Conservation (phyloP, 2,888 invertebrate genomes). For the Oscheius sp. region DNA sequence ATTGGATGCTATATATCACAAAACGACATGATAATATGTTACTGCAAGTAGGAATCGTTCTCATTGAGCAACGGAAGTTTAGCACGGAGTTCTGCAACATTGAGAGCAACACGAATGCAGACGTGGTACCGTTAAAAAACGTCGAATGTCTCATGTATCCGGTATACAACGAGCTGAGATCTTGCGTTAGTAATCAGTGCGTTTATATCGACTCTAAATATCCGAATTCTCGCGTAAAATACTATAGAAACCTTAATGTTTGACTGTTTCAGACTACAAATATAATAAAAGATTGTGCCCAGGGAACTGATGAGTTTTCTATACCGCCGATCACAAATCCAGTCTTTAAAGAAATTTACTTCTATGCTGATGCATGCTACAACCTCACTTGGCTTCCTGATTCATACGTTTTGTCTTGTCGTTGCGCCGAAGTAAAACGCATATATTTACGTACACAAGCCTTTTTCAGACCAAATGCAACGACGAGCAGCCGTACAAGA, state of each 20-base stretch:
- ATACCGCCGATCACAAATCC: no score
- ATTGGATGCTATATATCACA: neutral
- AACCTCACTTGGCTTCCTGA: neutral
- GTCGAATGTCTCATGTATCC: conserved; percentile 5
- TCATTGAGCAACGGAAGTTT: neutral
- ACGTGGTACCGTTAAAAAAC: neutral
- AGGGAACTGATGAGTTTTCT: no score
- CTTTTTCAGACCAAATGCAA: conserved; percentile 15
- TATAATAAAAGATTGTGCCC: no score
- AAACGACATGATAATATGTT: neutral
- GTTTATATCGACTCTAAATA: neutral
- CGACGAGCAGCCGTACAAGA: conserved; percentile 2
- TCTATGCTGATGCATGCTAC: conserved; percentile 17
- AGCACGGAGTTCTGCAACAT: conserved; percentile 11
- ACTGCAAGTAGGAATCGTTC: conserved; percentile 7
- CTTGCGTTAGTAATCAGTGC: neutral
- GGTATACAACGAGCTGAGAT: neutral
- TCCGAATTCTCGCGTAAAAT: no score
- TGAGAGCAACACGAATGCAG: neutral
- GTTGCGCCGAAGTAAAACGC: neutral
- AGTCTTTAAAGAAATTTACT: neutral
- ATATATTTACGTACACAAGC: neutral
- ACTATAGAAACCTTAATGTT: no score
- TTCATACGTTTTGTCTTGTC: neutral
- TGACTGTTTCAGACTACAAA: no score